phyloP scores from a whole-genome alignment of 2,888 invertebrate genomes.

The Cephus sareptanus region DNA sequence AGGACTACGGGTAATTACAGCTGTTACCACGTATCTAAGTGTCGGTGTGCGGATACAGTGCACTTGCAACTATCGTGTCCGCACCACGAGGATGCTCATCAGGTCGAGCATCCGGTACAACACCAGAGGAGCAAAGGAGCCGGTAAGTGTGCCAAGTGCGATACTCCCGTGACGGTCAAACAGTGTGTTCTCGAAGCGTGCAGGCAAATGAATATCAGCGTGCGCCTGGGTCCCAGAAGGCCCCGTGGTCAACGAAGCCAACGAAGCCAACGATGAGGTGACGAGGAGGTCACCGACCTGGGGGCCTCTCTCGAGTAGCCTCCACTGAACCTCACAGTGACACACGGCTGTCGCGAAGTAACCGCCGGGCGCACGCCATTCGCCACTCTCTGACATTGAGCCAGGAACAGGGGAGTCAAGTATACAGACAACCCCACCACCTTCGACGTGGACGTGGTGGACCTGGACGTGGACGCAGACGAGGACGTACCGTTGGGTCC shows the following conservation, averaged over 20 bases:
- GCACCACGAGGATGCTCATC: neutral
- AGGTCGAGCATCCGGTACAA: neutral
- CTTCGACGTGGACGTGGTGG: slow-evolving; percentile 23
- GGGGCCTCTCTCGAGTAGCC: slow-evolving; percentile 18
- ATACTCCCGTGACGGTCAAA: slow-evolving; percentile 7
- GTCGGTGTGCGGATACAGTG: neutral
- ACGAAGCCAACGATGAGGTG: slow-evolving; percentile 24
- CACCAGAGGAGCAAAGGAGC: neutral
- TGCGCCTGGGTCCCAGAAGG: slow-evolving; percentile 14
- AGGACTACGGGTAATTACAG: slow-evolving; percentile 3
- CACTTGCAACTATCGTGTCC: neutral
- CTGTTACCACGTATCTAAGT: slow-evolving; percentile 5
- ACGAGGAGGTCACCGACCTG: slow-evolving; percentile 37
- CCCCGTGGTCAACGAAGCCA: slow-evolving; percentile 11
- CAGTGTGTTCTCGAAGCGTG: slow-evolving; percentile 9
- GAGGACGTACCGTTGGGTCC: neutral
- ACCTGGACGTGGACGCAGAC: neutral
- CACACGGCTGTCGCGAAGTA: slow-evolving; percentile 33
- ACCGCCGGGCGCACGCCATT: slow-evolving; percentile 6
- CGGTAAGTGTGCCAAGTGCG: slow-evolving; percentile 2
- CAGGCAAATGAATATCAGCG: slow-evolving; percentile 14
- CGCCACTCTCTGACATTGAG: slow-evolving; percentile 38
- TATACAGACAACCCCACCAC: slow-evolving; percentile 16
- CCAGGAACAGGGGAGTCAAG: slow-evolving; percentile 24
- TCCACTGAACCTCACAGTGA: slow-evolving; percentile 30